A percentile compares a stretch with the other conserved stretches of the same genome.
Conservation (phyloP, 2,113 vertebrate species). For the Microcebus murinus region DNA sequence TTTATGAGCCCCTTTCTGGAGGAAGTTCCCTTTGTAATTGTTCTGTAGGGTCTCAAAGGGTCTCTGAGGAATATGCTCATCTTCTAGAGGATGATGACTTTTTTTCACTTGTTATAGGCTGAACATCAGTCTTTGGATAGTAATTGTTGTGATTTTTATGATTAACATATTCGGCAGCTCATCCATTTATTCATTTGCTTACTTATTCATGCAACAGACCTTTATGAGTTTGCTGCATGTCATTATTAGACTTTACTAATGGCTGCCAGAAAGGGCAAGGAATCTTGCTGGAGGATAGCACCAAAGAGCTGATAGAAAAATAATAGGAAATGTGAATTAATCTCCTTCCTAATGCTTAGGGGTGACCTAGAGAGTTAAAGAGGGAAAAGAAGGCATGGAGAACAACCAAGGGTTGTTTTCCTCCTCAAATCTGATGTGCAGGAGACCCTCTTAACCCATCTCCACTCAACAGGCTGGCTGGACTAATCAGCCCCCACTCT, state of each 20-base stretch:
- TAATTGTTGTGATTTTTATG: neutral
- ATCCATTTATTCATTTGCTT: conserved; percentile 49
- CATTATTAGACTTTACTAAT: conserved; percentile 22
- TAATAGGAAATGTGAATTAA: neutral
- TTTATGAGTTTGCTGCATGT: neutral
- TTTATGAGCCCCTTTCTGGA: neutral
- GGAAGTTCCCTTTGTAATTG: neutral
- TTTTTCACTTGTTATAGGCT: neutral
- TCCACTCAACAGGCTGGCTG: neutral
- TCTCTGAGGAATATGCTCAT: neutral
- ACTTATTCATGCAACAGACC: conserved; percentile 26
- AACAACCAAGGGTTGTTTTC: neutral
- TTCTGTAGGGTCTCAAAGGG: neutral
- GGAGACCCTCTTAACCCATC: neutral
- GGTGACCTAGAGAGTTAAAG: neutral
- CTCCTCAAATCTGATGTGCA: neutral
- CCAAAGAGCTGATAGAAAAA: conserved; percentile 18
- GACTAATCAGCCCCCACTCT: neutral
- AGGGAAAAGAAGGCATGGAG: neutral
- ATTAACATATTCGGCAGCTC: conserved; percentile 25
- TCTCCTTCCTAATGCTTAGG: neutral
- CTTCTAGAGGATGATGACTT: neutral
- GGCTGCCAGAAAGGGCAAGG: neutral
- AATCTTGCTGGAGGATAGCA: neutral
- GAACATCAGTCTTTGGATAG: neutral